Percentiles rank a stretch among this genome's conserved stretches.
Conservation (phyloP, 2,888 invertebrate genomes). For the Papilio gigon region DNA sequence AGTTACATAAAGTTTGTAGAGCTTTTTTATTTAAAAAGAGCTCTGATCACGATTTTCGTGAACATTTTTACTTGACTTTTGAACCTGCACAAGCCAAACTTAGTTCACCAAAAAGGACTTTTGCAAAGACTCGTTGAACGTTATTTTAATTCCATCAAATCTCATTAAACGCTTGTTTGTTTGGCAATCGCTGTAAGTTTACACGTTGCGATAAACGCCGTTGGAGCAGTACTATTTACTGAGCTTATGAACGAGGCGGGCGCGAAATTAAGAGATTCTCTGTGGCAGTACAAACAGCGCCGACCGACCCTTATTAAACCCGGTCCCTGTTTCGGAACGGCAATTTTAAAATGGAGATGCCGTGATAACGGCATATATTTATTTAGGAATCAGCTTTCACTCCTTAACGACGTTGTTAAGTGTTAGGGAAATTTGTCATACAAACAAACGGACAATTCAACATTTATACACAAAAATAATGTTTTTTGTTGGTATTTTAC, state of each 20-base stretch:
- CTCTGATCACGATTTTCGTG: background rate
- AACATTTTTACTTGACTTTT: background rate
- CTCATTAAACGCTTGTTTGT: slow-evolving; percentile 28
- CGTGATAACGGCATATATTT: slow-evolving; percentile 56
- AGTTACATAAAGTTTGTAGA: background rate
- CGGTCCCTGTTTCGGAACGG: slow-evolving; percentile 47
- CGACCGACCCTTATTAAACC: slow-evolving; percentile 72
- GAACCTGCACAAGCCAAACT: background rate
- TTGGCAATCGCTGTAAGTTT: slow-evolving; percentile 43
- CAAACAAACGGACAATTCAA: background rate
- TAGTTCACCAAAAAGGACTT: background rate
- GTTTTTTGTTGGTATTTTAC: background rate
- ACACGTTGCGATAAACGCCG: slow-evolving; percentile 47
- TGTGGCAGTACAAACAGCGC: slow-evolving; percentile 65
- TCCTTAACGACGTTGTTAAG: slow-evolving; percentile 48
- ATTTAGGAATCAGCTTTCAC: slow-evolving; percentile 55
- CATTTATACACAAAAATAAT: too few species aligned
- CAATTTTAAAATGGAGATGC: slow-evolving; percentile 71
- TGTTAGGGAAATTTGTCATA: slow-evolving; percentile 43
- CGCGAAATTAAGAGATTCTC: slow-evolving; percentile 77
- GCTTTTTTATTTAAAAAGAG: background rate
- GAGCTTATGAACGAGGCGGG: slow-evolving; percentile 59
- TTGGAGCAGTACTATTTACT: slow-evolving; percentile 63
- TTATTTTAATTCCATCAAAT: slow-evolving; percentile 32
- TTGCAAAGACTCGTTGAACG: slow-evolving; percentile 24